Conservation (phyloP, 1,140 invertebrate species). For the Grapholita molesta region DNA sequence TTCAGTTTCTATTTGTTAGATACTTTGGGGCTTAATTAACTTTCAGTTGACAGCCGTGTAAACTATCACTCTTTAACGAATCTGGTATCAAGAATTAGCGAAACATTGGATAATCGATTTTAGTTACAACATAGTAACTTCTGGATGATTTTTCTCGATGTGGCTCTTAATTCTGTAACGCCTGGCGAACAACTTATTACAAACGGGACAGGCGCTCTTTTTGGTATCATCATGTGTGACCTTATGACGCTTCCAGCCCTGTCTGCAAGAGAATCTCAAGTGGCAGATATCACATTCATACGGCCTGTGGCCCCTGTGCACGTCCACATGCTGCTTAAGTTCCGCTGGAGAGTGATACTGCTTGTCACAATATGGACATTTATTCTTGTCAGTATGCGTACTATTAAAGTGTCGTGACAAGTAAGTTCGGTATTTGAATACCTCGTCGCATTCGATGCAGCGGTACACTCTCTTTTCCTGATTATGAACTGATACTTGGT, state of each 20-base stretch:
- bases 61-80: not conserved
- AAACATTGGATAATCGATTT: not conserved
- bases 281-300: not conserved
- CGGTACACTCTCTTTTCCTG: slow-evolving; percentile 19
- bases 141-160: not conserved
- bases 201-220: not conserved
- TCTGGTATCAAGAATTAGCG: not conserved
- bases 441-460: slow-evolving; percentile 13
- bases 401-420: slow-evolving; percentile 15
- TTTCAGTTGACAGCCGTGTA: not conserved
- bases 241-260: not conserved
- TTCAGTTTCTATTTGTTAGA: slow-evolving; percentile 1
- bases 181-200: not conserved
- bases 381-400: slow-evolving; percentile 7
- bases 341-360: not conserved
- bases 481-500: slow-evolving; percentile 36
- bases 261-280: not conserved
- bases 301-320: not conserved
- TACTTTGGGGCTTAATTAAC: not conserved
- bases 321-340: slow-evolving; percentile 5
- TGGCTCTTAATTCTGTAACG: not conserved
- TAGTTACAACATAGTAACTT: not conserved
- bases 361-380: not conserved
- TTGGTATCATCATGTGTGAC: not conserved
- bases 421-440: not conserved